Percentiles rank a stretch among this genome's conserved stretches.
phyloP scores from a whole-genome alignment of 2,888 invertebrate genomes.

The Synanthedon tipuliformis region DNA sequence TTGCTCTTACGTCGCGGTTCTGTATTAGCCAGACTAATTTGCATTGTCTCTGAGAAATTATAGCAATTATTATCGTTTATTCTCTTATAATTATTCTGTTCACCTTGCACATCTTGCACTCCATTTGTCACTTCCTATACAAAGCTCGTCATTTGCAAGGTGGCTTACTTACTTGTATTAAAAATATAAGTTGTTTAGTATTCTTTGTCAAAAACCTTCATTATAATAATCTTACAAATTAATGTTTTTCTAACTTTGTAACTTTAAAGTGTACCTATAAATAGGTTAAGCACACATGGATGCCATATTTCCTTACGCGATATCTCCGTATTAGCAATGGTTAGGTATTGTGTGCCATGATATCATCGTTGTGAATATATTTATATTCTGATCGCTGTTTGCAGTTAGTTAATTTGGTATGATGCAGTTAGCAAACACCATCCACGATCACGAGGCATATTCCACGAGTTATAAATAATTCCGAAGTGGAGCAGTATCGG shows the following conservation, averaged over 20 bases:
- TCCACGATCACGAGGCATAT: neutral
- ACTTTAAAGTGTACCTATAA: neutral
- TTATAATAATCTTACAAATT: neutral
- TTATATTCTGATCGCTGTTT: constrained; percentile 2
- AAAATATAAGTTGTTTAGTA: neutral
- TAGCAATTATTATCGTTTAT: neutral
- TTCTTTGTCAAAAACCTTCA: neutral
- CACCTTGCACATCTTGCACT: neutral
- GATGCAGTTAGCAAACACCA: constrained; percentile 10
- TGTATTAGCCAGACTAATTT: neutral
- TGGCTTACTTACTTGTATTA: neutral
- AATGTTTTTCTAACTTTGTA: neutral
- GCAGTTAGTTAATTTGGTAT: constrained; percentile 2
- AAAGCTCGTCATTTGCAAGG: neutral
- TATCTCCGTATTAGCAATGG: neutral
- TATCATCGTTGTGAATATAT: constrained; percentile 1
- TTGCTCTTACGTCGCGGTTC: too few relatives aligned
- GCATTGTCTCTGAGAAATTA: neutral
- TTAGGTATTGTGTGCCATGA: neutral
- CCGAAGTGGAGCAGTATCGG: too few relatives aligned
- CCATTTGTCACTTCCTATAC: neutral
- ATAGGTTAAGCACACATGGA: constrained; percentile 1
- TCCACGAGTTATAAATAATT: neutral
- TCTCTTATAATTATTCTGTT: neutral
- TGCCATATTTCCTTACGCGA: constrained; percentile 1